These are phyloP conservation scores for Polypedilum pembai DNA, from an alignment of 1,140 invertebrate species.

Conservation along the genomic window DNA sequence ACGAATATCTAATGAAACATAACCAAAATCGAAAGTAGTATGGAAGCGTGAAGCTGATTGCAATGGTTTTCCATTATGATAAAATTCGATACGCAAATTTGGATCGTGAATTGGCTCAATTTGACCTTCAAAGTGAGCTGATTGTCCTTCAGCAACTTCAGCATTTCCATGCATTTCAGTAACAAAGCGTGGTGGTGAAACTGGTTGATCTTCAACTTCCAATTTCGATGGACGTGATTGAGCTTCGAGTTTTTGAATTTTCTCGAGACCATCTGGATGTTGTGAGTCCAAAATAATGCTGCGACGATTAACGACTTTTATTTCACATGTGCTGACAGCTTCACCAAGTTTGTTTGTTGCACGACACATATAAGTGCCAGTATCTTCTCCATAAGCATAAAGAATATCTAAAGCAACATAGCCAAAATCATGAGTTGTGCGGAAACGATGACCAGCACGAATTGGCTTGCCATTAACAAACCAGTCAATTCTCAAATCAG, in stretches of 20 bases:
- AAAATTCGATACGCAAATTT: constrained; percentile 83
- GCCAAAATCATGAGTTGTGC: constrained; percentile 90
- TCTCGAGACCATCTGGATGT: constrained; percentile 86
- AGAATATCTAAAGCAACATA: constrained; percentile 91
- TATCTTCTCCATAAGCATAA: constrained; percentile 88
- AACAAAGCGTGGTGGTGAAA: constrained; percentile 70
- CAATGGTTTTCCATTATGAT: constrained; percentile 80
- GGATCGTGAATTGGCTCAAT: constrained; percentile 87
- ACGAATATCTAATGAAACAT: constrained; percentile 83
- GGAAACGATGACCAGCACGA: constrained; percentile 75
- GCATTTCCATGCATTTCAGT: constrained; percentile 76
- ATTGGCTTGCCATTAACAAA: constrained; percentile 78
- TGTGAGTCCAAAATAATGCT: constrained; percentile 84
- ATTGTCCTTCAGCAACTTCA: constrained; percentile 75
- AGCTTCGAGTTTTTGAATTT: constrained; percentile 81
- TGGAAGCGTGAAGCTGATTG: constrained; percentile 82
- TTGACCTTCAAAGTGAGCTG: constrained; percentile 84
- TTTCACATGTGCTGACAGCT: constrained; percentile 83
- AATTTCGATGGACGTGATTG: constrained; percentile 67
- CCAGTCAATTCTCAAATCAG: constrained; percentile 93
- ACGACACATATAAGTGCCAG: constrained; percentile 88
- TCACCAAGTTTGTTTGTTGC: constrained; percentile 87
- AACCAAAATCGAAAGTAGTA: constrained; percentile 92
- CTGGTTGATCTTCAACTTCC: constrained; percentile 71
- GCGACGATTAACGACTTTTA: constrained; percentile 70